These are phyloP conservation scores for Lutjanus argentimaculatus DNA, from an alignment of 2,797 vertebrate species.

Conservation along the genomic window DNA sequence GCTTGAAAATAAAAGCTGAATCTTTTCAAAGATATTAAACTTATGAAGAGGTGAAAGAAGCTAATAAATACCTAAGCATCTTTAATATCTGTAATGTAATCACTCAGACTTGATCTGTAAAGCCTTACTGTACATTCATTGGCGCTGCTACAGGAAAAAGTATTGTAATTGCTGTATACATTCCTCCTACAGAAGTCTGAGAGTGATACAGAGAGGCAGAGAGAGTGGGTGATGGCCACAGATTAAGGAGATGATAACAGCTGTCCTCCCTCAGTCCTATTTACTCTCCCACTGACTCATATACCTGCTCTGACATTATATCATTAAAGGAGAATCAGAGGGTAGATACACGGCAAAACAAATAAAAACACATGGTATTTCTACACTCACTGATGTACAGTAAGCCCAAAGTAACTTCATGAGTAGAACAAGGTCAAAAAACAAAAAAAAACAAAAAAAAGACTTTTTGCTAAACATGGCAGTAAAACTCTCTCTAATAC, in stretches of 20 bases:
- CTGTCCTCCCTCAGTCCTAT: conserved; percentile 43
- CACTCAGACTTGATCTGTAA: neutral
- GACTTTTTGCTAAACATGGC: neutral
- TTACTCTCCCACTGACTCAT: conserved; percentile 58
- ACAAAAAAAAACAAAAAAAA: neutral
- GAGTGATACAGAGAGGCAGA: conserved; percentile 2
- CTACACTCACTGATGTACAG: neutral
- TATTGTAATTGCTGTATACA: neutral
- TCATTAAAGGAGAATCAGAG: conserved; percentile 36
- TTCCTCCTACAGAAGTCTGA: conserved; percentile 20
- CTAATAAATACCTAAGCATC: neutral
- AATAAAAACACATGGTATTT: conserved; percentile 30
- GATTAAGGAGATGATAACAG: conserved; percentile 52
- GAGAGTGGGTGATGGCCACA: conserved; percentile 42
- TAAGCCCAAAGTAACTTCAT: neutral
- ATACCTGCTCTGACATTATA: conserved; percentile 43
- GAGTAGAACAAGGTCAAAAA: neutral
- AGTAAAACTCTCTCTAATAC: too few species aligned
- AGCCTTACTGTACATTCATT: neutral
- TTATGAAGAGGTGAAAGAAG: neutral
- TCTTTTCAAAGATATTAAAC: conserved; percentile 1
- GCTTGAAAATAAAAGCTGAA: neutral
- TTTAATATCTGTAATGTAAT: conserved; percentile 5
- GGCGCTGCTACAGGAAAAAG: neutral
- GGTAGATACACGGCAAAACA: conserved; percentile 12